Conservation (phyloP, 2,888 invertebrate species). For the Drosophila fungiperda region DNA sequence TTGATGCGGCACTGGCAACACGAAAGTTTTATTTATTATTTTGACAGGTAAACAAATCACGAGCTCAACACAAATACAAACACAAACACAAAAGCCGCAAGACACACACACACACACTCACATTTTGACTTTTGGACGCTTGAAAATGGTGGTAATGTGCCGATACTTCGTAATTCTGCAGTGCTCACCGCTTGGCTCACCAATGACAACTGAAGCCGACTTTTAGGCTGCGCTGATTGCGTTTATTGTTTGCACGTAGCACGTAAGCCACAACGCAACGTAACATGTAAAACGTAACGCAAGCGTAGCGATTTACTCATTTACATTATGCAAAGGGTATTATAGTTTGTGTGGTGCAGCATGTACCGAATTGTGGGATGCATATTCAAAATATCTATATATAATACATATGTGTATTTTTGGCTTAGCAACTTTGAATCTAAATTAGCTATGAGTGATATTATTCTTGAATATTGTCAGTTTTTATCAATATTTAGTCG, state of each 20-base stretch:
- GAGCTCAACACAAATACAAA: conserved; percentile 52
- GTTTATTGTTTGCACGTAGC: conserved; percentile 10
- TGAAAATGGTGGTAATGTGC: conserved; percentile 12
- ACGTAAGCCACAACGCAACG: conserved; percentile 24
- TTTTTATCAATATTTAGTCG: not conserved
- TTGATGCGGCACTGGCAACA: conserved; percentile 77
- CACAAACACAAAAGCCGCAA: conserved; percentile 36
- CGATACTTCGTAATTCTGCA: conserved; percentile 32
- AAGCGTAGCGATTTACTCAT: conserved; percentile 25
- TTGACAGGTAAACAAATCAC: conserved; percentile 80
- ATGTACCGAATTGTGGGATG: not conserved
- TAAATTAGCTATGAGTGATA: not conserved
- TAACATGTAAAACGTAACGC: conserved; percentile 30
- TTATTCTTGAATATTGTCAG: not conserved
- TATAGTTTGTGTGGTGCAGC: too few species aligned
- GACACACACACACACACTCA: conserved; percentile 49
- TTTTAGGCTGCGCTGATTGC: conserved; percentile 72
- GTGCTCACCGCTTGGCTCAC: conserved; percentile 54
- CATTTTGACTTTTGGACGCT: conserved; percentile 46
- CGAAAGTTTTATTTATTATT: conserved; percentile 81
- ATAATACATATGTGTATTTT: not conserved
- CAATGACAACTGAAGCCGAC: conserved; percentile 70
- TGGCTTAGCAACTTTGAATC: not conserved
- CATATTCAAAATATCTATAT: not conserved
- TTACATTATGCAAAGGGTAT: conserved; percentile 33